Evolutionary conservation across 1,140 invertebrate genomes (phyloP).

Genomic region (Cotesia chilonis): DNA sequence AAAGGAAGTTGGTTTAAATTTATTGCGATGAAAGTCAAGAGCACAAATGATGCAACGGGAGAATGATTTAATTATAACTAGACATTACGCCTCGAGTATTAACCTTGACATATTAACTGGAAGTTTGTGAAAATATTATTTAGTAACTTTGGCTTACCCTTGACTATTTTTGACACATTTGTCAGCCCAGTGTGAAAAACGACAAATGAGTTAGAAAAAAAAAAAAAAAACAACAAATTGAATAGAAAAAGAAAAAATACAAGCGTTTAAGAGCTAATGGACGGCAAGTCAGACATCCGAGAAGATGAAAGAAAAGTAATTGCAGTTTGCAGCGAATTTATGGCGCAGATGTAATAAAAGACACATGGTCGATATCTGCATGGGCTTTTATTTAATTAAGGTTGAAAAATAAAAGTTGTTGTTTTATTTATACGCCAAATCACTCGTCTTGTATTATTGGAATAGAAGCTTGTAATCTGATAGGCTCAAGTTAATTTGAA

Average conservation of each 20-base stretch:
- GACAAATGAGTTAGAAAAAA: no score
- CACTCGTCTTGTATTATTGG: no score
- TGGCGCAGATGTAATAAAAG: not conserved
- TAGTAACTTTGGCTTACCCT: conserved; percentile 15
- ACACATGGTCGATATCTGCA: no score
- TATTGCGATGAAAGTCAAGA: conserved; percentile 33
- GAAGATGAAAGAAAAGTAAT: conserved; percentile 1
- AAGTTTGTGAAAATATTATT: conserved; percentile 4
- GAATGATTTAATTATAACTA: conserved; percentile 38
- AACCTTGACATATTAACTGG: conserved; percentile 39
- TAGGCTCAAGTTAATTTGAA: no score
- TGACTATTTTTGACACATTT: conserved; percentile 1
- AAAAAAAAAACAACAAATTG: no score
- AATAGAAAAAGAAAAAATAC: no score
- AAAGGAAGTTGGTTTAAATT: conserved; percentile 4
- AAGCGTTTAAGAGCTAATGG: not conserved
- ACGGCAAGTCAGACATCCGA: not conserved
- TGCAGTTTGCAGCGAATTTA: not conserved
- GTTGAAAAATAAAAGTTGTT: no score
- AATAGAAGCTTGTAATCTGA: no score
- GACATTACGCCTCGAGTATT: conserved; percentile 4
- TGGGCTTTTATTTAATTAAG: no score
- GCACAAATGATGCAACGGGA: conserved; percentile 32
- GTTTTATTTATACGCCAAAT: no score
- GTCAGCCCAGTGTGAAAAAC: not conserved